phyloP scores from a whole-genome alignment of 2,888 invertebrate genomes.

The Cinara cedri region DNA sequence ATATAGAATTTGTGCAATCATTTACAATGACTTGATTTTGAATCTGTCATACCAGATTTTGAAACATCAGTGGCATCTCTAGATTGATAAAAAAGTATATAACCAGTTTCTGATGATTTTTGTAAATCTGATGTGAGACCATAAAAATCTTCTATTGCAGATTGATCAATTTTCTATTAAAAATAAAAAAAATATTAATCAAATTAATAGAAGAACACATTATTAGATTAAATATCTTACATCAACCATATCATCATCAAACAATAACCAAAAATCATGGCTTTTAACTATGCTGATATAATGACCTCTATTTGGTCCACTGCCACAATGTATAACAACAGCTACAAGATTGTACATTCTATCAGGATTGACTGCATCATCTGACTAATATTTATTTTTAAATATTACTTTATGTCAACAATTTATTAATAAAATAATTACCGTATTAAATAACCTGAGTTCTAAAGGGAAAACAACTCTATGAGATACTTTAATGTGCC shows the following conservation, averaged over 20 bases:
- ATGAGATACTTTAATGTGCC: slow-evolving; percentile 98
- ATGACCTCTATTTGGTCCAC: slow-evolving; percentile 98
- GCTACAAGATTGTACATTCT: slow-evolving; percentile 97
- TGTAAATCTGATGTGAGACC: slow-evolving; percentile 98
- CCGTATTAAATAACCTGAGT: slow-evolving; percentile 94
- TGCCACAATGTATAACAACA: slow-evolving; percentile 99
- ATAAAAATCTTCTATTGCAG: slow-evolving; percentile 99
- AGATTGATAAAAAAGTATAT: slow-evolving; percentile 98
- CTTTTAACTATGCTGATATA: slow-evolving; percentile 99
- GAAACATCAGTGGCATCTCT: slow-evolving; percentile 67
- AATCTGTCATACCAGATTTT: slow-evolving; percentile 59
- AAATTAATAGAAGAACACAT: background rate
- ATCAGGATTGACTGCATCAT: slow-evolving; percentile 98
- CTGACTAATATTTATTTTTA: slow-evolving; percentile 72
- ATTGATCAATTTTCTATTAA: slow-evolving; percentile 96
- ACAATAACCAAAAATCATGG: slow-evolving; percentile 98
- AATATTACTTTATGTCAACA: background rate
- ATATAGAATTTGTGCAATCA: background rate
- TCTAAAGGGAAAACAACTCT: slow-evolving; percentile 98
- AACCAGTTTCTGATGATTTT: slow-evolving; percentile 99
- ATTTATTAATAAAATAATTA: slow-evolving; percentile 65
- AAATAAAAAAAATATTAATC: slow-evolving; percentile 21
- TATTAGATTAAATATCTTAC: slow-evolving; percentile 70
- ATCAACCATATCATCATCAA: slow-evolving; percentile 99
- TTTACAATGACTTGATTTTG: slow-evolving; percentile 57